Evolutionary conservation across 2,888 invertebrate species (phyloP), one percentile per base, ranked within the genome.

Genomic region (Dryocosmus kuriphilus): DNA sequence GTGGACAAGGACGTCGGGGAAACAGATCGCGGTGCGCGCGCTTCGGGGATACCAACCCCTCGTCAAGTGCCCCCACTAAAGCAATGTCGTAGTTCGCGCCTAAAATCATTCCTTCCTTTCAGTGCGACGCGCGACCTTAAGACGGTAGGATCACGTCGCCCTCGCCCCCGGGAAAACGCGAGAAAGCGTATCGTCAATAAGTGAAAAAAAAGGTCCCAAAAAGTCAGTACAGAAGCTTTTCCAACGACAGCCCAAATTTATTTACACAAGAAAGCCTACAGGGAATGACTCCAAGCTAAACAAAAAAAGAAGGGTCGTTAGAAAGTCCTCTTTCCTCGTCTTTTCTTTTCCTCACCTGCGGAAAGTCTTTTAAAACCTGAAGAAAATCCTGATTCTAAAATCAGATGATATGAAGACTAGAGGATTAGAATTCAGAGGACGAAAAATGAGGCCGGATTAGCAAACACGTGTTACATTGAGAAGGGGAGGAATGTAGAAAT

Each of bases 81-180:
- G 22, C 63, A n/a, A 32, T 63, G 9, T 35, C n/a, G 74, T 41
- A 22, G 41, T 75, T 62, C 46, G 80, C 80, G 80, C 80, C 81
- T 80, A 79, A 82, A 82, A 80, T 79, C 82, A 79, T 73, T 79
- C 79, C 80, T 79, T 77, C 61, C 22, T 61, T 75, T 78, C 78
- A 82, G 82, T 79, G 80, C 79, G 76, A 82, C 77, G 82, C 82
- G 82, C 82, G 82, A 82, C 79, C 79, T 77, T 77, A 75, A 79
- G 82, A 75, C 78, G 76, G 79, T 41, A 79, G 82, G 82, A 79
- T 51, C 76, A 80, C 76, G 80, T 75, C 65, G 76, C 77, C 74
- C 75, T 80, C 76, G 51, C 77, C 46, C 80, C 80, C 82, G 79
- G 77, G 30, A 76, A 46, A 19, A 19, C 32, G 22, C 14, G 9